Conservation (phyloP, 2,113 vertebrate species). For the Dicentrarchus labrax region DNA sequence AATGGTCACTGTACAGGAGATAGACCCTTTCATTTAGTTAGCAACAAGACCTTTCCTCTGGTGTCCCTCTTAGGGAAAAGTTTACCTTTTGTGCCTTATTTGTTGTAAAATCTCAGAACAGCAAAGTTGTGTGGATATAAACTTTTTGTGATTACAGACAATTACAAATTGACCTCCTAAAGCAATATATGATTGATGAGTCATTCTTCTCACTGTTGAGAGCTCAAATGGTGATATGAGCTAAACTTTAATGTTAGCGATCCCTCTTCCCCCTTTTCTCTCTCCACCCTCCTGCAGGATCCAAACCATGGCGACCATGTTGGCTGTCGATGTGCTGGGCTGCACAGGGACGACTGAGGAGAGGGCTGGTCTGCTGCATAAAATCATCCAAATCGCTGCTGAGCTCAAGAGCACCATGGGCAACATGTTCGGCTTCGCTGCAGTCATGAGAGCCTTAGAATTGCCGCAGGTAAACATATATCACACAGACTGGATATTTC, state of each 20-base stretch:
- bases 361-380: constrained; percentile 91
- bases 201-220: background rate
- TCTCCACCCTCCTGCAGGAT: constrained; percentile 83
- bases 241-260: background rate
- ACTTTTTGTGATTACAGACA: background rate
- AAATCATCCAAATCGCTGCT: constrained; percentile 91
- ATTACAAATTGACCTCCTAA: too few species aligned
- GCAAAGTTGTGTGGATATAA: too few species aligned
- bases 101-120: too few species aligned
- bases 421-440: constrained; percentile 96
- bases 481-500: background rate
- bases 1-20: too few species aligned
- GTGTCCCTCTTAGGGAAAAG: too few species aligned
- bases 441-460: constrained; percentile 94
- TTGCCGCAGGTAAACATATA: constrained; percentile 90
- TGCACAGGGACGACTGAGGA: constrained; percentile 93
- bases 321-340: constrained; percentile 93
- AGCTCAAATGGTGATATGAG: background rate
- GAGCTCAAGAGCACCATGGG: constrained; percentile 93
- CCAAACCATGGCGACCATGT: constrained; percentile 94
- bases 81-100: too few species aligned
- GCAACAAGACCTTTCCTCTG: too few species aligned
- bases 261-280: too few species aligned
- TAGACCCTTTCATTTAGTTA: too few species aligned
- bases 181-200: background rate